Evolutionary conservation across 2,797 vertebrate genomes (phyloP).

Genomic region (Agapornis canus): DNA sequence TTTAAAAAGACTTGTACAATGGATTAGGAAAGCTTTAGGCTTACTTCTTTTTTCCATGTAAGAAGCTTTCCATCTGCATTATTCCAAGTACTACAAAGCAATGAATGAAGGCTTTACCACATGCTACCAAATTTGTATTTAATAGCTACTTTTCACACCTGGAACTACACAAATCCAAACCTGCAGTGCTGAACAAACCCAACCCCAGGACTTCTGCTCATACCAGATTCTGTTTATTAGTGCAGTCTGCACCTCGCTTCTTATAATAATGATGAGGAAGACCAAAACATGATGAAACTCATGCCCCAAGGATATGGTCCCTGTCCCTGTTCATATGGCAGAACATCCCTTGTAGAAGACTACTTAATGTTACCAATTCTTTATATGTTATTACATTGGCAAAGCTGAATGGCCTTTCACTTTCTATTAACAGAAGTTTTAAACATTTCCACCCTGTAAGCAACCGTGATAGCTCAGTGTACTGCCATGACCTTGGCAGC

Average conservation of each 20-base stretch:
- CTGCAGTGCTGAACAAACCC: not conserved
- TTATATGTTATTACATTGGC: not conserved
- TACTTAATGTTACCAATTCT: not conserved
- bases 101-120: not conserved
- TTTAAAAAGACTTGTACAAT: not conserved
- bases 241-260: not conserved
- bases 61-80: not conserved
- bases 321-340: not conserved
- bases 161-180: not conserved
- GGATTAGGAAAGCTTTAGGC: not conserved
- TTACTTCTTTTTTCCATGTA: not conserved
- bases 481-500: not conserved
- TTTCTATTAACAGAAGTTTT: not conserved
- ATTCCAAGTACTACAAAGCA: not conserved
- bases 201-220: not conserved
- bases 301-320: accelerated
- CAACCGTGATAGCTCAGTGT: not conserved
- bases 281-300: not conserved
- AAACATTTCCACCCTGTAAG: not conserved
- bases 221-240: not conserved
- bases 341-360: not conserved
- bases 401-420: not conserved
- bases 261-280: not conserved
- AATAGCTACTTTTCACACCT: not conserved
- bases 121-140: not conserved